These are phyloP conservation scores for Phyto melanocephala DNA, from an alignment of 2,888 invertebrate species.

Conservation along the genomic window DNA sequence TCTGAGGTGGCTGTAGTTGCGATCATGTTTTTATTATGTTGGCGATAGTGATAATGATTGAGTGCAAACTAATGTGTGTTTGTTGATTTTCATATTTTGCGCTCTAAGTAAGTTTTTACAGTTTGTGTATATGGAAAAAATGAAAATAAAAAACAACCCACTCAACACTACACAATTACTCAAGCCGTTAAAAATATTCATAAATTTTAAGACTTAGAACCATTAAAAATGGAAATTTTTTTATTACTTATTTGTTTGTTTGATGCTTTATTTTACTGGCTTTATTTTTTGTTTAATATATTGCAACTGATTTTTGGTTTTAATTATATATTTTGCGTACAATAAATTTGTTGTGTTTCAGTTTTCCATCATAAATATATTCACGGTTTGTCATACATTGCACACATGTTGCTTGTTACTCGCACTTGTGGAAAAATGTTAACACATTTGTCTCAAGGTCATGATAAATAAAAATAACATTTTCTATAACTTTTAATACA, in stretches of 20 bases:
- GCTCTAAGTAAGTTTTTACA: constrained; percentile 55
- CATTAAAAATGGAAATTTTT: not conserved
- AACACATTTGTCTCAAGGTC: constrained; percentile 49
- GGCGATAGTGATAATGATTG: constrained; percentile 22
- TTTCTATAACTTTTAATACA: not conserved
- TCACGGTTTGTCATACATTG: constrained; percentile 3
- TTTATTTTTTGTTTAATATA: not conserved
- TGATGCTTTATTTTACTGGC: not conserved
- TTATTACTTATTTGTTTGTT: no score
- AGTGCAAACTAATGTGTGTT: constrained; percentile 46
- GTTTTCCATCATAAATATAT: constrained; percentile 17
- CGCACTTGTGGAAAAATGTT: constrained; percentile 14
- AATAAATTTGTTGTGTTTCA: not conserved
- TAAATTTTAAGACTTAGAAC: constrained; percentile 34
- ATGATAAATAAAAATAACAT: not conserved
- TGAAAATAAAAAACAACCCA: not conserved
- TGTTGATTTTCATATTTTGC: constrained; percentile 51
- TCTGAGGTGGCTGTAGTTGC: not conserved
- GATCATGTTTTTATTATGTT: not conserved
- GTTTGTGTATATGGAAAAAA: not conserved
- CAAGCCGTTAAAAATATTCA: not conserved
- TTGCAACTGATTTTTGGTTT: not conserved
- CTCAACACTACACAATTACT: not conserved
- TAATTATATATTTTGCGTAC: constrained; percentile 4
- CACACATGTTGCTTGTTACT: not conserved